These are phyloP conservation scores for Suncus etruscus DNA, from an alignment of 2,113 vertebrate genomes.

Conservation along the genomic window DNA sequence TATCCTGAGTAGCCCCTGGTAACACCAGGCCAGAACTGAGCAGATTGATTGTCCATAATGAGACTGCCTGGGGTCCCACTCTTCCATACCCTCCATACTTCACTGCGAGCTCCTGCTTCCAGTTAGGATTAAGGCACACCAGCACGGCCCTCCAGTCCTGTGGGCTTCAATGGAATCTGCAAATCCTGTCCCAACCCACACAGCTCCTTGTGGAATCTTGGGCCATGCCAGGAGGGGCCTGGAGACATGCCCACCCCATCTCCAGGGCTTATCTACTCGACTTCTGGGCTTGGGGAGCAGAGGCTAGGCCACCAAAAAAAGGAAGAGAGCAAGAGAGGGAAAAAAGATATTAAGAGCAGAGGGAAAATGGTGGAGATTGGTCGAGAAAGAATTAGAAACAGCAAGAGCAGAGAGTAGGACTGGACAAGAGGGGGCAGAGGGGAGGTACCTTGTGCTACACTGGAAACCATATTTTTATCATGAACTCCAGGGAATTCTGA, in stretches of 20 bases:
- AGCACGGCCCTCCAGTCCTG: background rate
- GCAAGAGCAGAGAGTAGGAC: background rate
- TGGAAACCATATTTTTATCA: slow-evolving; percentile 80
- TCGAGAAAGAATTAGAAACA: background rate
- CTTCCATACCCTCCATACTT: background rate
- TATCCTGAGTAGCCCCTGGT: background rate
- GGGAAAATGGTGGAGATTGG: background rate
- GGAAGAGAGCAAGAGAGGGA: background rate
- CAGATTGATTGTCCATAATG: background rate
- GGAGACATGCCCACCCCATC: background rate
- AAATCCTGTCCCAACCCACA: background rate
- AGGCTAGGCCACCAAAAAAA: slow-evolving; percentile 45
- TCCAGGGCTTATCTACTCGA: background rate
- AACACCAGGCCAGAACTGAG: background rate
- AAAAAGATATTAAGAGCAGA: background rate
- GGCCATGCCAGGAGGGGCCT: background rate
- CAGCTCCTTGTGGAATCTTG: background rate
- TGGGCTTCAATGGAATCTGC: too few species aligned
- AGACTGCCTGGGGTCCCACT: background rate
- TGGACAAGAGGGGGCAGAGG: background rate
- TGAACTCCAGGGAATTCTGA: slow-evolving; percentile 82
- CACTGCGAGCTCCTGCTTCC: background rate
- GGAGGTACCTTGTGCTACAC: background rate
- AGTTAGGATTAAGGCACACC: background rate
- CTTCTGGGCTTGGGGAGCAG: slow-evolving; percentile 50